A percentile compares a stretch with the other conserved stretches of the same genome.
These are phyloP conservation scores for Casuarius casuarius DNA, from an alignment of 2,113 vertebrate species.

Conservation along the genomic window DNA sequence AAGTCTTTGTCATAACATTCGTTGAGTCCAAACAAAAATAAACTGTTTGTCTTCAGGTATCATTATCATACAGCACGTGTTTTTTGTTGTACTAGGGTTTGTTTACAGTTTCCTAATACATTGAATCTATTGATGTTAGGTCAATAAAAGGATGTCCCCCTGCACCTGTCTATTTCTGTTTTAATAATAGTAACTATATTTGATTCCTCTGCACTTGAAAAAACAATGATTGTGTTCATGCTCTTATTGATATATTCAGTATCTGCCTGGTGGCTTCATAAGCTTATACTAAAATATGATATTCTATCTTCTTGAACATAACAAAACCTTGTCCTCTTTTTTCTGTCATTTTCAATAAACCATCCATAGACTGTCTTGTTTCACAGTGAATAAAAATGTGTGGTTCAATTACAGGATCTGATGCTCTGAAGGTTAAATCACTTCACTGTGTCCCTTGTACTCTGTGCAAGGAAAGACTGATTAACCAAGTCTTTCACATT, in stretches of 20 bases:
- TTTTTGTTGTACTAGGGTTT: background rate
- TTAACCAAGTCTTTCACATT: slow-evolving; percentile 55
- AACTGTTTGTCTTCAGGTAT: background rate
- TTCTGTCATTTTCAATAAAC: slow-evolving; percentile 40
- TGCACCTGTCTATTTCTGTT: background rate
- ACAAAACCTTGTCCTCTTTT: background rate
- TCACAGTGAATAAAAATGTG: slow-evolving; percentile 44
- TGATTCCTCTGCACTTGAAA: slow-evolving; percentile 3
- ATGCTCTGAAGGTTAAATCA: slow-evolving; percentile 66
- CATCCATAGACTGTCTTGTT: background rate
- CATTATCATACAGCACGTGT: background rate
- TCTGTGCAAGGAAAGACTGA: slow-evolving; percentile 48
- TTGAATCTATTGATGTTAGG: background rate
- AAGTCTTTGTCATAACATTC: background rate
- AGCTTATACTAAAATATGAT: background rate
- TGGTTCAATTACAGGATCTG: slow-evolving; percentile 53
- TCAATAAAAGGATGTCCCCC: background rate
- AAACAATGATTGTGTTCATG: background rate
- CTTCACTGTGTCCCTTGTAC: slow-evolving; percentile 17
- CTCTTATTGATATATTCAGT: background rate
- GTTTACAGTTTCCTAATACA: background rate
- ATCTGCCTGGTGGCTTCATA: background rate
- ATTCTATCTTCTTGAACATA: background rate
- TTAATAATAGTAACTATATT: background rate
- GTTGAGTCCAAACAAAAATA: background rate